Evolutionary conservation across 2,797 vertebrate genomes (phyloP), one percentile per base, ranked within the genome.

Genomic region (Myotis findleyi): DNA sequence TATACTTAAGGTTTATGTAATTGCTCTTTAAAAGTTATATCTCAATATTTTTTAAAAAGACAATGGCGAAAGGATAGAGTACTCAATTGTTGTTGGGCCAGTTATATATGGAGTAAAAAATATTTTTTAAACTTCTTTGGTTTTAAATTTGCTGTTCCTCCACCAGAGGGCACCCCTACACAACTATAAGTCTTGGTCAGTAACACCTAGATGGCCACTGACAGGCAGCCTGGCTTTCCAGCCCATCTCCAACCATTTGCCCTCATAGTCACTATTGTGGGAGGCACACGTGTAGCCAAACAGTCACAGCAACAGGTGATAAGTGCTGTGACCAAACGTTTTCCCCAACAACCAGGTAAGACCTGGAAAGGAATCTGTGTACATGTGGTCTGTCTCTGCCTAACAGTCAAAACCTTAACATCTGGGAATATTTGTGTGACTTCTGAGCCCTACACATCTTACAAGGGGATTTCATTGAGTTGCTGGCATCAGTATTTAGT

Each of bases 131-230:
- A 66, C 13, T 36, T 72, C 36, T 81, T 81, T 41, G 59, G 30
- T 38, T 69, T 93, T 89, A 81, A 55, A 84, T 76, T 81, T 91
- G 41, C 11, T 87, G 12, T 13, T 33, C 66, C 2, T 72, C 77
- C 88, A 94, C 72, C 68, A 92, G 77, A 92, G 49, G 73, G 77
- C 57, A 16, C 18, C 62, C 71, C 57, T 49, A 21, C 51, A n/a
- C 8, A 69, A 44, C 23, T 36, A 0, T 27, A 71, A 57, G n/a
- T 66, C 83, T 5, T 49, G 18, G 5, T 3, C 36, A 27, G 7
- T 5, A 20, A 14, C 3, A 12, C 5, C 2, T 14, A 3, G 1
- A 8, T 16, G 20, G 41, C 20, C 30, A 7, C 1, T 13, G 49
- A 14, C 66, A 3, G 1, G 62, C 23, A n/a, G 10, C 21, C 17